Percentiles rank a stretch among this genome's conserved stretches.
Conservation (phyloP, 2,888 invertebrate genomes). For the Tribolium freemani region DNA sequence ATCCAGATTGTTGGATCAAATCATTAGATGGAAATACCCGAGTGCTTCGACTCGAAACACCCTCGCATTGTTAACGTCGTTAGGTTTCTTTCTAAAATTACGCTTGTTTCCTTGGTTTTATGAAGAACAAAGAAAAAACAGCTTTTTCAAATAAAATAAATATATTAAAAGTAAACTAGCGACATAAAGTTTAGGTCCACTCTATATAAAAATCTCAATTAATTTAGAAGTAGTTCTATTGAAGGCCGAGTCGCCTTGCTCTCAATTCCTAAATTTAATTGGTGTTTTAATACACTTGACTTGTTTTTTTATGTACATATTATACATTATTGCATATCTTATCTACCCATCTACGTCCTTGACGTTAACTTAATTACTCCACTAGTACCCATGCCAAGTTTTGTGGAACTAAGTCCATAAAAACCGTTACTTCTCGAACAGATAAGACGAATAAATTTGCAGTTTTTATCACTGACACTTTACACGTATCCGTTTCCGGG, state of each 20-base stretch:
- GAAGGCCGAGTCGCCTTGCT: conserved; percentile 11
- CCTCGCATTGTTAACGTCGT: not conserved
- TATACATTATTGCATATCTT: conserved; percentile 20
- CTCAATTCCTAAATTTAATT: conserved; percentile 27
- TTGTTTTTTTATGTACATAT: conserved; percentile 25
- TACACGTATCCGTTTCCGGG: conserved; percentile 47
- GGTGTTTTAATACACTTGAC: conserved; percentile 22
- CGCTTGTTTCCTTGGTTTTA: not conserved
- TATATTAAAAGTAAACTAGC: not conserved
- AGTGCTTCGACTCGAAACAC: not conserved
- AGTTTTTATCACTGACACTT: conserved; percentile 13
- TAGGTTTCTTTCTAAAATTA: not conserved
- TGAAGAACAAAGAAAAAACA: not conserved
- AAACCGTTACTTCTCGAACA: not conserved
- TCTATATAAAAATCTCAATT: conserved; percentile 13
- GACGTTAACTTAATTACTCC: conserved; percentile 7
- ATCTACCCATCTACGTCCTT: conserved; percentile 10
- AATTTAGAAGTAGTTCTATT: conserved; percentile 17
- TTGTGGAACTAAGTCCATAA: not conserved
- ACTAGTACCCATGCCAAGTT: not conserved
- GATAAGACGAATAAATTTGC: conserved; percentile 16
- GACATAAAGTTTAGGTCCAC: not conserved
- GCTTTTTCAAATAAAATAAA: not conserved
- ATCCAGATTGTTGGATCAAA: conserved; percentile 1
- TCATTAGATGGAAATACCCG: conserved; percentile 13